A percentile compares a stretch with the other conserved stretches of the same genome.
Evolutionary conservation across 2,113 vertebrate species (phyloP).

Genomic region (Marmota monax): DNA sequence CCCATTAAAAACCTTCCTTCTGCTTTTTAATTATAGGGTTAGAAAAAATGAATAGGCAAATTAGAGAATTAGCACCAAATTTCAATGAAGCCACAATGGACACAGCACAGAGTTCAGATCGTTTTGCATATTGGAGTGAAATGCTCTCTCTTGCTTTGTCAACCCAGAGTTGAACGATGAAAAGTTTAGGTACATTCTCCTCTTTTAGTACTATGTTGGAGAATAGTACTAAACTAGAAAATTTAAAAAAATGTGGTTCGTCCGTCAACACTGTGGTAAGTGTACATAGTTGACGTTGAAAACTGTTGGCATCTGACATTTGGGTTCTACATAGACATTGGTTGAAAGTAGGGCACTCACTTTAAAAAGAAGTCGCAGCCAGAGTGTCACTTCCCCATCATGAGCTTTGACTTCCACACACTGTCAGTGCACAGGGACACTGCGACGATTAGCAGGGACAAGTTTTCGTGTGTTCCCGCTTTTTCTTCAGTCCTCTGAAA

Average conservation of each 20-base stretch:
- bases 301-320: not conserved
- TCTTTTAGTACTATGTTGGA: not conserved
- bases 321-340: not conserved
- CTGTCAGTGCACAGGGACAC: accelerated
- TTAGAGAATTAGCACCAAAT: slow-evolving; percentile 65
- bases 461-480: not conserved
- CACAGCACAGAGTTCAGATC: not conserved
- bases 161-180: not conserved
- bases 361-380: not conserved
- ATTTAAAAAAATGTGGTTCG: not conserved
- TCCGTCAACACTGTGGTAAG: not conserved
- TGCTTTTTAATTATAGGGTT: slow-evolving; percentile 61
- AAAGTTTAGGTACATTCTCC: not conserved
- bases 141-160: slow-evolving; percentile 10
- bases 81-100: not conserved
- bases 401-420: not conserved
- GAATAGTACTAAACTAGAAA: not conserved
- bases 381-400: not conserved
- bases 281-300: not conserved
- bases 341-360: not conserved
- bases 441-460: not conserved
- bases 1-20: slow-evolving; percentile 66
- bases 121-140: not conserved
- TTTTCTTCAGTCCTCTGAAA: not conserved
- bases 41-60: slow-evolving; percentile 54